phyloP scores from a whole-genome alignment of 2,888 invertebrate species.

The Coelopa pilipes region DNA sequence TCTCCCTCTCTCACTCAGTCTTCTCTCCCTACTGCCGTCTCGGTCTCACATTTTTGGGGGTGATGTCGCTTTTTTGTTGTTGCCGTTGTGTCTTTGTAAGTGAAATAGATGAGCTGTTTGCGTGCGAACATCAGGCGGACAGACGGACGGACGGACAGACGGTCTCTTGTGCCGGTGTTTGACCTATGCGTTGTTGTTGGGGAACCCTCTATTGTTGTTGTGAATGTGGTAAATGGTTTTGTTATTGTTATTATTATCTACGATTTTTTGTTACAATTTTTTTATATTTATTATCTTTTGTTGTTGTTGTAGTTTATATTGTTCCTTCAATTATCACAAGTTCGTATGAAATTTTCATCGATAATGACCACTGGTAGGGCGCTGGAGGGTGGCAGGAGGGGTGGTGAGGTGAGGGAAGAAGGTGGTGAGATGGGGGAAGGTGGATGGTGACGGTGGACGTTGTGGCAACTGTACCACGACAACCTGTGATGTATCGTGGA shows the following conservation, averaged over 20 bases:
- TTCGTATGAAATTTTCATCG: slow-evolving; percentile 18
- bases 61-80: background rate
- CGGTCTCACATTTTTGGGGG: slow-evolving; percentile 15
- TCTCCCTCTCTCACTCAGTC: slow-evolving; percentile 23
- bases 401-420: too few relatives aligned
- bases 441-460: too few relatives aligned
- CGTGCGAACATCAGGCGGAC: slow-evolving; percentile 10
- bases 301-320: background rate
- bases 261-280: too few relatives aligned
- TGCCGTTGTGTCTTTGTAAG: slow-evolving; percentile 15
- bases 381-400: background rate
- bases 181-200: slow-evolving; percentile 39
- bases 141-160: background rate
- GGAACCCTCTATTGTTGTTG: background rate
- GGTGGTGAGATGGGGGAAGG: too few relatives aligned
- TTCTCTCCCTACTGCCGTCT: background rate
- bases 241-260: slow-evolving; percentile 9
- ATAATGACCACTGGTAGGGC: background rate
- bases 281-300: too few relatives aligned
- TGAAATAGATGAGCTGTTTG: slow-evolving; percentile 34
- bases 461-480: too few relatives aligned
- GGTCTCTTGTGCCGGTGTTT: slow-evolving; percentile 35
- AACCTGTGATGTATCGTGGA: too few relatives aligned
- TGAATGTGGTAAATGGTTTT: background rate
- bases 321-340: slow-evolving; percentile 30